Base-by-base conservation (phyloP, 2,113 vertebrate genomes). In the Amblyopsis rosae region DNA sequence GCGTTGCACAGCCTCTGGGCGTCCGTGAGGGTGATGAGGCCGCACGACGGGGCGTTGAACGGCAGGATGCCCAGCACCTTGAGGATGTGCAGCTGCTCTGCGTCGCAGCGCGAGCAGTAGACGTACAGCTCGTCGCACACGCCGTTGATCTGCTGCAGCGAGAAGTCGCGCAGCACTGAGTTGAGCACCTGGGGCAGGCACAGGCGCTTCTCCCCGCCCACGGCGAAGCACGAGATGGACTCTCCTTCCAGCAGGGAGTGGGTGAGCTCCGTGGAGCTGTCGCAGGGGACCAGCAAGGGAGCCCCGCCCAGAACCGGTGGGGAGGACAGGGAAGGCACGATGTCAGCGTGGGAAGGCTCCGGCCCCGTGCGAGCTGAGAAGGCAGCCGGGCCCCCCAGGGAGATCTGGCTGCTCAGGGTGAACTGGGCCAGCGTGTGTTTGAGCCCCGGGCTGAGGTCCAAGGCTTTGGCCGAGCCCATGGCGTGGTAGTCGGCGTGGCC, bases 391-490 rank as follows among this genome's bases (percentile, higher is more conserved):
- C 98, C 98, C 69, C 98, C 97, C 10, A 99, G 86, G 0, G 98
- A 99, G 78, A 95, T 98, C 92, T 97, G 96, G 87, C 98, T 99
- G 92, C 97, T 99, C 9, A 99, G 90, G 53, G 97, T 96, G 87
- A 99, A 99, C 86, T 99, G 97, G 71, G 97, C 97, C 88, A 99
- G 86, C 0, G 98, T 99, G 89, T 98, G 96, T 82, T 99, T 98
- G 79, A 99, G 92, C 74, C 95, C 97, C 5, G 98, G 96, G 84
- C 97, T 99, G 82, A 99, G 91, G 87, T 94, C 94, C 82, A 97
- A 91, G 83, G 95, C 93, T 84, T 96, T 95, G 55, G 93, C 88
- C 32, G 90, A 79, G 77, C 91, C 65, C 63, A 83, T 81, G 55
- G 89, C 81, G 19, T 91, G 87, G 73, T 85, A 65, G 85, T 96